Evolutionary conservation across 2,113 vertebrate species (phyloP).

Genomic region (Podarcis raffonei): DNA sequence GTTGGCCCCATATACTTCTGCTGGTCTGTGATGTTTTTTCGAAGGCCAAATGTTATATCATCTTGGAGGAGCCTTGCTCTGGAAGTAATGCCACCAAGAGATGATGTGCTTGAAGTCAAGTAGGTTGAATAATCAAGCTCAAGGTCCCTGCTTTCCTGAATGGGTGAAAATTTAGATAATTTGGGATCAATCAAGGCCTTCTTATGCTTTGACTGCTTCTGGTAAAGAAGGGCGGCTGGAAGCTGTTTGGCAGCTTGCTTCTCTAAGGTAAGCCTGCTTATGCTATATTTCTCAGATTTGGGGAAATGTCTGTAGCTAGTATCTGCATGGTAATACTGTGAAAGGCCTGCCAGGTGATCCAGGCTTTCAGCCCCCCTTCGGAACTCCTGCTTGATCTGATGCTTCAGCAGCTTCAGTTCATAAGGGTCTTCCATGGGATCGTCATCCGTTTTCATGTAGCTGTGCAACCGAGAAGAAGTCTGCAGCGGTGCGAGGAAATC

Average conservation of each 20-base stretch:
- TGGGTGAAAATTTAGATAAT: constrained; percentile 94
- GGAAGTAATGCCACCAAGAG: constrained; percentile 88
- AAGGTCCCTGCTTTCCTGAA: constrained; percentile 93
- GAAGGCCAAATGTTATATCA: constrained; percentile 95
- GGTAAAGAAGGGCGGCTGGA: constrained; percentile 93
- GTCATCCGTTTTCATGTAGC: constrained; percentile 93
- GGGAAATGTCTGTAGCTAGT: constrained; percentile 92
- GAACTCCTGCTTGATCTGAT: constrained; percentile 99
- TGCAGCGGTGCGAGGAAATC: constrained; percentile 91
- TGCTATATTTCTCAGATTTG: constrained; percentile 97
- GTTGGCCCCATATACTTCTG: constrained; percentile 92
- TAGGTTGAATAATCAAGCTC: constrained; percentile 94
- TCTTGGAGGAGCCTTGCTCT: constrained; percentile 95
- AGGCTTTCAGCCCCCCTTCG: constrained; percentile 91
- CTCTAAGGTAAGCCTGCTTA: constrained; percentile 95
- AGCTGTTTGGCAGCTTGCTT: constrained; percentile 98
- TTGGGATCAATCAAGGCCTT: constrained; percentile 93
- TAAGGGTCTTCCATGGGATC: constrained; percentile 98
- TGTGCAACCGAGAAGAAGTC: constrained; percentile 85
- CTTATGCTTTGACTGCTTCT: constrained; percentile 97
- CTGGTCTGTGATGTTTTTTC: constrained; percentile 96
- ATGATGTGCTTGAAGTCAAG: constrained; percentile 88
- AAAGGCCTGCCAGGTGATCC: constrained; percentile 89
- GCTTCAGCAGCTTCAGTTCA: constrained; percentile 95
- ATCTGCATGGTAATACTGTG: constrained; percentile 92